These are phyloP conservation scores for Pogonomyrmex barbatus DNA, from an alignment of 1,140 invertebrate genomes.

Conservation along the genomic window DNA sequence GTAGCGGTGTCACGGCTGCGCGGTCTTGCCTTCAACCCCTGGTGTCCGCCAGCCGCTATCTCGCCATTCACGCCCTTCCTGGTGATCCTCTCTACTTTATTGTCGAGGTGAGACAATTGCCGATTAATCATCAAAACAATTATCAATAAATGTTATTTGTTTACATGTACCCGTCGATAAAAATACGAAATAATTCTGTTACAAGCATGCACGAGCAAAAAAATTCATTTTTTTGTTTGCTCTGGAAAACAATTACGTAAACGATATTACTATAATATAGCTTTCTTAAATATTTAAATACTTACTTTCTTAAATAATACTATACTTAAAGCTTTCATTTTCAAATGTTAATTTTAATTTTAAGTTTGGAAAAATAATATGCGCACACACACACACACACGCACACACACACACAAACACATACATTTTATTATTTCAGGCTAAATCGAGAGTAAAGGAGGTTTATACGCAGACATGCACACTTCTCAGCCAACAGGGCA, in stretches of 20 bases:
- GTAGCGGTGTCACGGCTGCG: conserved; percentile 87
- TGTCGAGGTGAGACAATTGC: conserved; percentile 86
- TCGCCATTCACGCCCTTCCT: conserved; percentile 88
- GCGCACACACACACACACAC: too few species aligned
- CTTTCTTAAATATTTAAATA: too few species aligned
- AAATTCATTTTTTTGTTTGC: neutral
- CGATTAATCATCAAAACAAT: neutral
- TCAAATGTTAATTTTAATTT: too few species aligned
- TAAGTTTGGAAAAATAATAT: too few species aligned
- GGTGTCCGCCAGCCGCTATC: conserved; percentile 88
- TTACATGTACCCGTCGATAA: neutral
- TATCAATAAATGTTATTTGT: neutral
- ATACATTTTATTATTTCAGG: conserved; percentile 86
- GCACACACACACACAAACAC: too few species aligned
- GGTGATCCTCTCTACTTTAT: conserved; percentile 89
- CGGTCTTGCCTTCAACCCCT: conserved; percentile 87
- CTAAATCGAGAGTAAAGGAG: conserved; percentile 93
- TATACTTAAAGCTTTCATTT: too few species aligned
- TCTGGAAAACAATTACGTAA: too few species aligned
- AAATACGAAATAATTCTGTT: neutral
- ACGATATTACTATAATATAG: too few species aligned
- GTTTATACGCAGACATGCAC: conserved; percentile 93
- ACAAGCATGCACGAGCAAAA: neutral
- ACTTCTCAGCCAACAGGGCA: conserved; percentile 91
- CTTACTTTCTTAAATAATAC: too few species aligned